Conservation (phyloP, 2,888 invertebrate genomes). For the Amorpha juglandis region DNA sequence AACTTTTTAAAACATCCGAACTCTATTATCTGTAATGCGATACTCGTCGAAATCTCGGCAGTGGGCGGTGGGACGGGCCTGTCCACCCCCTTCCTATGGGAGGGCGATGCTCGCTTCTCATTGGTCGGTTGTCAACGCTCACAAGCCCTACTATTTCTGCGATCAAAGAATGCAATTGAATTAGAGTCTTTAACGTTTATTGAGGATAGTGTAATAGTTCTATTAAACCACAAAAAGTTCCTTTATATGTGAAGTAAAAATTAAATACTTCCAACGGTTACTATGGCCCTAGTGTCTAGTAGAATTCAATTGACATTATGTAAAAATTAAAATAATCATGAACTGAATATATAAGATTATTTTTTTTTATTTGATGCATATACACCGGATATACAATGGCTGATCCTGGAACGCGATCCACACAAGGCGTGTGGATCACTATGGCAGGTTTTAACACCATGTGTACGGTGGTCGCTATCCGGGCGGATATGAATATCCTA, state of each 20-base stretch:
- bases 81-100: constrained; percentile 53
- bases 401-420: no score
- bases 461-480: no score
- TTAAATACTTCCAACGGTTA: neutral
- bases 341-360: no score
- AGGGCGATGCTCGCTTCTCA: constrained; percentile 53
- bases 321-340: no score
- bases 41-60: constrained; percentile 61
- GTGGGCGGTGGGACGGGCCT: constrained; percentile 66
- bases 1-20: constrained; percentile 52
- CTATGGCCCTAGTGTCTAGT: neutral
- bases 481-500: no score
- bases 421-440: no score
- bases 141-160: constrained; percentile 52
- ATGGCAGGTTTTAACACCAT: no score
- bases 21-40: constrained; percentile 72
- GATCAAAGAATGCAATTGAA: constrained; percentile 70
- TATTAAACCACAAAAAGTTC: constrained; percentile 44
- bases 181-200: constrained; percentile 55
- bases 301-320: no score
- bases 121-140: constrained; percentile 56
- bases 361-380: no score
- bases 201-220: constrained; percentile 56
- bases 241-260: neutral
- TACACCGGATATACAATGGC: no score